A percentile compares a stretch with the other conserved stretches of the same genome.
phyloP scores from a whole-genome alignment of 2,888 invertebrate species.

The Dryocosmus kuriphilus region DNA sequence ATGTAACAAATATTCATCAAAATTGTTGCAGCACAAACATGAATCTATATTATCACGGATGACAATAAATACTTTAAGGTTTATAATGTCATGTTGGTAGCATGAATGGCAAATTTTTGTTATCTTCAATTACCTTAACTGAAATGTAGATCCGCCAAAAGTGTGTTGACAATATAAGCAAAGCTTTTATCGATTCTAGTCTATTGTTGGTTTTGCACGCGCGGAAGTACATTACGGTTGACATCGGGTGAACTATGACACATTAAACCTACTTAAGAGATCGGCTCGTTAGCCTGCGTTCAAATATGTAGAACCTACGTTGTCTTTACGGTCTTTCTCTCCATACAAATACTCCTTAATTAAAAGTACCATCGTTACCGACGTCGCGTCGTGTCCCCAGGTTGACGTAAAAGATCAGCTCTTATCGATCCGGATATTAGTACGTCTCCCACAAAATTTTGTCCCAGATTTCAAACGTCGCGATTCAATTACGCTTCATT shows the following conservation, averaged over 20 bases:
- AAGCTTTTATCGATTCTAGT: conserved; percentile 20
- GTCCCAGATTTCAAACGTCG: conserved; percentile 28
- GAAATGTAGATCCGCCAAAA: conserved; percentile 16
- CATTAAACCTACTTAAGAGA: conserved; percentile 25
- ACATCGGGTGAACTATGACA: conserved; percentile 26
- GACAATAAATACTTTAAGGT: too few species aligned
- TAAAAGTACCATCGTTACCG: conserved; percentile 25
- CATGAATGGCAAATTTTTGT: not conserved
- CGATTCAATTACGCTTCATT: conserved; percentile 55
- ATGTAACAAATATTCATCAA: too few species aligned
- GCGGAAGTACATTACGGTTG: conserved; percentile 31
- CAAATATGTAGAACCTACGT: conserved; percentile 15
- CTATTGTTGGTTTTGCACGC: conserved; percentile 12
- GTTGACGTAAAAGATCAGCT: not conserved
- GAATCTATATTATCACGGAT: too few species aligned
- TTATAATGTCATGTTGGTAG: too few species aligned
- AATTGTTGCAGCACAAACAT: too few species aligned
- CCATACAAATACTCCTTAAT: conserved; percentile 21
- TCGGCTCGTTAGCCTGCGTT: conserved; percentile 30
- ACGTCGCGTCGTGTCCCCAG: not conserved
- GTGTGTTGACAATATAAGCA: conserved; percentile 14
- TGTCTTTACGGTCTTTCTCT: conserved; percentile 1
- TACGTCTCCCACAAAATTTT: conserved; percentile 25
- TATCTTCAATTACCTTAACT: not conserved
- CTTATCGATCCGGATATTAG: not conserved